Evolutionary conservation across 2,113 vertebrate species (phyloP).

Genomic region (Oreochromis aureus): DNA sequence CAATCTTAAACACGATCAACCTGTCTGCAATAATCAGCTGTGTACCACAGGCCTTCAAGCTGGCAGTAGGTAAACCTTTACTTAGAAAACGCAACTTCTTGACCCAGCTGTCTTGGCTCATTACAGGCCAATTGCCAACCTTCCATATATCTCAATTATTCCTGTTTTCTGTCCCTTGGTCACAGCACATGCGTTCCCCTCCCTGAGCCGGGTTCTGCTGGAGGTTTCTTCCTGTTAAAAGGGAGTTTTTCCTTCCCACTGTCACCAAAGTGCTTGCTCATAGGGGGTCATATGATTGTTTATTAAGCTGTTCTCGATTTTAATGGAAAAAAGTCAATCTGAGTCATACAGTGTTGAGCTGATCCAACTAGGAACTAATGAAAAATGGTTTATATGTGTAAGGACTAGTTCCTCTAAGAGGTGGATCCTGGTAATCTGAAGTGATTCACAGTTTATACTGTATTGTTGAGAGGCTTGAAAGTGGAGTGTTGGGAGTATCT

Average conservation of each 20-base stretch:
- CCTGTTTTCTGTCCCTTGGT: rapidly evolving
- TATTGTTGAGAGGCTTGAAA: rapidly evolving
- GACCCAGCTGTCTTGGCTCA: neutral
- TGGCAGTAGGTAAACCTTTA: rapidly evolving
- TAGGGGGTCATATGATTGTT: rapidly evolving
- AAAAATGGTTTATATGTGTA: neutral
- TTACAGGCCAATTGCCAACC: rapidly evolving
- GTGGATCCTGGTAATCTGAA: rapidly evolving
- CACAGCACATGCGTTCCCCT: rapidly evolving
- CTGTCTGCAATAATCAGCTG: rapidly evolving
- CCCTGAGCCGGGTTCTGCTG: neutral
- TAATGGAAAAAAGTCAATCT: rapidly evolving
- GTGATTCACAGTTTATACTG: neutral
- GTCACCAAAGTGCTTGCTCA: no score
- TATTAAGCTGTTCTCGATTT: rapidly evolving
- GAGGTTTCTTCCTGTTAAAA: no score
- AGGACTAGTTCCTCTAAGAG: rapidly evolving
- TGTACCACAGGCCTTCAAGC: rapidly evolving
- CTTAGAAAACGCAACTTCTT: rapidly evolving
- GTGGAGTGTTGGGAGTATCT: neutral
- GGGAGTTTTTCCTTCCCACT: no score
- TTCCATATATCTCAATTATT: rapidly evolving
- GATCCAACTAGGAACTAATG: neutral
- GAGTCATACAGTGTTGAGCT: rapidly evolving
- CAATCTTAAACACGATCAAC: rapidly evolving